Conservation (phyloP, 2,888 invertebrate species). For the Antheraea yamamai region DNA sequence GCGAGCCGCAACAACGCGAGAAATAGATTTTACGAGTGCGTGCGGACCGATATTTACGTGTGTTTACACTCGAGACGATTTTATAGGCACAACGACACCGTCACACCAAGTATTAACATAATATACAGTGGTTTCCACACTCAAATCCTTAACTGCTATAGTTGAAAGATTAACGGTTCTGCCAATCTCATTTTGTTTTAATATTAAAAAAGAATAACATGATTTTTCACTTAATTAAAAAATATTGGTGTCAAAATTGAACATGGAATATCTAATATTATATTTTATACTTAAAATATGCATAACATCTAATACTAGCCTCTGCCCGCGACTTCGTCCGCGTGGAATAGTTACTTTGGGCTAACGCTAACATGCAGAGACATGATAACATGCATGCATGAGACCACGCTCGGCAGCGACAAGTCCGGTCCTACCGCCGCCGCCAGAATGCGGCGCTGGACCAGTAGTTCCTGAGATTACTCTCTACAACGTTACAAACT, state of each 20-base stretch:
- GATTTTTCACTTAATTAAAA: slow-evolving; percentile 3
- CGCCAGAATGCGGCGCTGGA: too few relatives aligned
- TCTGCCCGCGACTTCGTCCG: too few relatives aligned
- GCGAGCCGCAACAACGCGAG: slow-evolving; percentile 65
- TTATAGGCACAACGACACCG: slow-evolving; percentile 81
- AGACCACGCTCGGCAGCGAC: too few relatives aligned
- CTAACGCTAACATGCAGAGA: too few relatives aligned
- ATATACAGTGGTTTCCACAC: slow-evolving; percentile 43
- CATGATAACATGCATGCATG: too few relatives aligned
- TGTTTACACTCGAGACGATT: slow-evolving; percentile 78
- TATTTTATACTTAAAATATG: not conserved
- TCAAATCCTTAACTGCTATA: slow-evolving; percentile 18
- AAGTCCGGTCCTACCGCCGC: too few relatives aligned
- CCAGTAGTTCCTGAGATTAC: too few relatives aligned
- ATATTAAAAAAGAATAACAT: slow-evolving; percentile 2
- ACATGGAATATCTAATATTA: not conserved
- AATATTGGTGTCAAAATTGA: not conserved
- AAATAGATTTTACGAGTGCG: slow-evolving; percentile 81
- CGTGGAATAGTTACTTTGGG: too few relatives aligned
- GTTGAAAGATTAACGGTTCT: slow-evolving; percentile 18
- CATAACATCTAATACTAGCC: too few relatives aligned
- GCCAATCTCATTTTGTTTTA: slow-evolving; percentile 21
- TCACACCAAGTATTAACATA: slow-evolving; percentile 61
- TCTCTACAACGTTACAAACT: too few relatives aligned
- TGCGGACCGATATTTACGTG: slow-evolving; percentile 77